Conservation (phyloP, 2,888 invertebrate species). For the Mechanitis messenoides region DNA sequence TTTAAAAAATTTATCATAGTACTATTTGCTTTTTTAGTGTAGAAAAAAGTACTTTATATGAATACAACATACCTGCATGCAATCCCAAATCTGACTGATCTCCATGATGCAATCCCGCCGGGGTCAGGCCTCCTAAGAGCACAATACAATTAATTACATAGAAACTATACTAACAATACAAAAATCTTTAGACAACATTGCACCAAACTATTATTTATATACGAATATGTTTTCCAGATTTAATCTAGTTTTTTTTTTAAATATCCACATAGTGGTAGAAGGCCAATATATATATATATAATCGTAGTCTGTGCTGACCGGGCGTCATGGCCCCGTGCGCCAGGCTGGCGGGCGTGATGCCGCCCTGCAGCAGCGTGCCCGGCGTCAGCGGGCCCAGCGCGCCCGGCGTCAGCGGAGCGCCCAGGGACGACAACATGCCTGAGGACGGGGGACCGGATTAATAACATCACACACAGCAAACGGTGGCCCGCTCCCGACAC, state of each 20-base stretch:
- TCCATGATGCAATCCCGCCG: slow-evolving; percentile 35
- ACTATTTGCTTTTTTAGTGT: too few species aligned
- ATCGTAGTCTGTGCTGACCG: slow-evolving; percentile 30
- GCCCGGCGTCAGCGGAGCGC: slow-evolving; percentile 68
- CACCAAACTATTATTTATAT: too few species aligned
- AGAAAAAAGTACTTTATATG: not conserved
- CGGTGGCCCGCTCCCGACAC: too few species aligned
- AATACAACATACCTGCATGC: slow-evolving; percentile 24
- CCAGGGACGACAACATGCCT: slow-evolving; percentile 62
- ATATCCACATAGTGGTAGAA: not conserved
- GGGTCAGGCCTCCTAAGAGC: slow-evolving; percentile 29
- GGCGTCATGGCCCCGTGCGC: slow-evolving; percentile 46
- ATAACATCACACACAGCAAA: too few species aligned
- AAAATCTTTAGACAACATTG: not conserved
- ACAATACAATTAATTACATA: not conserved
- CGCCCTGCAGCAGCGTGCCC: slow-evolving; percentile 57
- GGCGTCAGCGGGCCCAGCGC: slow-evolving; percentile 65
- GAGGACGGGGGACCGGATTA: too few species aligned
- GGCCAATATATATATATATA: slow-evolving; percentile 16
- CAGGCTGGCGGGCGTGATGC: slow-evolving; percentile 54
- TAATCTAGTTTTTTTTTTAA: not conserved
- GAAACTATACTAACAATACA: not conserved
- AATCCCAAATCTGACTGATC: slow-evolving; percentile 44
- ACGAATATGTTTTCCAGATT: too few species aligned
- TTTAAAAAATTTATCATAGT: too few species aligned